Evolutionary conservation across 35 echinoderm and acorn worm genomes (phyloP).

Genomic region (Heliocidaris tuberculata): DNA sequence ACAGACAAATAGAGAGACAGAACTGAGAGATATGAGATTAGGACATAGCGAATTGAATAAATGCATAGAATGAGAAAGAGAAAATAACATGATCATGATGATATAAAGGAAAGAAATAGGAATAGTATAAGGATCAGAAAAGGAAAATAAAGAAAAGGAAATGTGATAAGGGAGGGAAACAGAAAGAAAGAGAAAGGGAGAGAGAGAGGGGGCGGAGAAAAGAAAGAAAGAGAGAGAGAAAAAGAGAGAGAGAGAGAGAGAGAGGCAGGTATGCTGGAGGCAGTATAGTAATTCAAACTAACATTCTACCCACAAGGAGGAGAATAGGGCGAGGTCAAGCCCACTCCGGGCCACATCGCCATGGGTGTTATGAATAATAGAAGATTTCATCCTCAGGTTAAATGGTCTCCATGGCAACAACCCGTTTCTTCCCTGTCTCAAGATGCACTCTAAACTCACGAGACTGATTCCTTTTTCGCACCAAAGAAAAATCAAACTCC

Average conservation of each 20-base stretch:
- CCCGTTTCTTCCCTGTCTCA: neutral
- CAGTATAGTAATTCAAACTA: neutral
- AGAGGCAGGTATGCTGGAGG: neutral
- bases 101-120: neutral
- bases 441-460: neutral
- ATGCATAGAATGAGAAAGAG: neutral
- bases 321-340: neutral
- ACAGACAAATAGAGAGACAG: neutral
- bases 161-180: too few species aligned
- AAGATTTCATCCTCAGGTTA: slow-evolving; percentile 10
- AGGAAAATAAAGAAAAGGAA: too few species aligned
- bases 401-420: neutral
- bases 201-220: too few species aligned
- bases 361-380: neutral
- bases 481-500: neutral
- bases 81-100: neutral
- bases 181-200: too few species aligned
- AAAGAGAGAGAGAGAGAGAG: neutral
- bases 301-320: neutral
- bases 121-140: too few species aligned
- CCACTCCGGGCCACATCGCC: neutral
- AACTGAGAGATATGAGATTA: too few species aligned
- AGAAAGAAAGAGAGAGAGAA: too few species aligned
- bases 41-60: neutral
- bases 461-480: neutral